Evolutionary conservation across 2,797 vertebrate genomes (phyloP), one percentile per base, ranked within the genome.

Genomic region (Mallotus villosus): DNA sequence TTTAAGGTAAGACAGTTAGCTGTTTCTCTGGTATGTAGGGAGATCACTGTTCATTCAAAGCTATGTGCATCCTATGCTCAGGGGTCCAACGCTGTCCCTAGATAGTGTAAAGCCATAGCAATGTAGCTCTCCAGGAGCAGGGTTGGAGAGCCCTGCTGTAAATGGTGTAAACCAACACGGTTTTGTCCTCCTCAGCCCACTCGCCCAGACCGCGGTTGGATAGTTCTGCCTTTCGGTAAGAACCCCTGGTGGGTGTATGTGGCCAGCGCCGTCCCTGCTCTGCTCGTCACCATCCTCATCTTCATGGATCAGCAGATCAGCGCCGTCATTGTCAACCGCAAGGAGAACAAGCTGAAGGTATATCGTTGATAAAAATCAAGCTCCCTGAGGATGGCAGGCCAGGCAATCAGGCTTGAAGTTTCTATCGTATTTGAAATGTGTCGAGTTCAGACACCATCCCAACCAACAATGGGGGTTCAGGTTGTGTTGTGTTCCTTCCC

Each of bases 251-350:
- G 97, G 97, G 84, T 98, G 59, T 98, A 97, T 79, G 46, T 95
- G 75, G 97, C 93, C 4, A 98, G 96, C 27, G 94, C 92, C 0
- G 88, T 99, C 22, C 97, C 97, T 0, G 97, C 97, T n/a, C 93
- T 99, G 29, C 91, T 99, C 0, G 96, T 98, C 84, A 99, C 97
- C 75, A 99, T 99, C 87, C 93, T 99, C 86, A 96, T 99, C 92
- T 98, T 99, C 93, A 99, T 99, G 97, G 97, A 98, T 89, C 96
- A 99, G 90, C 97, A 99, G 89, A 98, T 99, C 89, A 98, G 95
- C 0, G 97, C 96, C 0, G 96, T 99, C 87, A 99, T 99, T 2
- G 95, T 99, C 73, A 99, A 99, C 90, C 91, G 97, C 75, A 99
- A 98, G 80, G 97, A 99, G 85, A 94, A 98, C 89, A 97, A 97